Evolutionary conservation across 2,888 invertebrate species (phyloP).

Genomic region (Digitonthophagus gazella): DNA sequence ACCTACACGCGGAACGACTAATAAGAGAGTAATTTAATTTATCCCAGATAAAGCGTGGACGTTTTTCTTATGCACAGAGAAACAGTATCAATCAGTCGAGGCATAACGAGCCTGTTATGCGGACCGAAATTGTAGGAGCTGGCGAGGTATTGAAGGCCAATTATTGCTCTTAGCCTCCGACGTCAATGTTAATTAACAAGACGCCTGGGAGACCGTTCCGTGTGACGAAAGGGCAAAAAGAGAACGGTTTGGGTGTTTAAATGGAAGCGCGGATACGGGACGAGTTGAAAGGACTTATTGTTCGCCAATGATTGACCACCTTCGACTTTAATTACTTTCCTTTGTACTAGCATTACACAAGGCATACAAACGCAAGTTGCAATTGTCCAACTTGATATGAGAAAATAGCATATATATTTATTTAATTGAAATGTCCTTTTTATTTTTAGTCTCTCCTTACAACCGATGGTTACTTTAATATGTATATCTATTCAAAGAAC

Average conservation of each 20-base stretch:
- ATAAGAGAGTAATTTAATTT: constrained; percentile 20
- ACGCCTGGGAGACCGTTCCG: neutral
- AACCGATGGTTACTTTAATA: too few relatives aligned
- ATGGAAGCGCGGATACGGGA: neutral
- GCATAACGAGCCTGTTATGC: neutral
- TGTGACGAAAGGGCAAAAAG: neutral
- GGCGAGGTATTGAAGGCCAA: neutral
- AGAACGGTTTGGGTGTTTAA: constrained; percentile 4
- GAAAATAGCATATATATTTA: neutral
- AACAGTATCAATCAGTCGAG: neutral
- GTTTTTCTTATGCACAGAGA: neutral
- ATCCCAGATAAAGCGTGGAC: constrained; percentile 12
- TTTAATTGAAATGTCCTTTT: neutral
- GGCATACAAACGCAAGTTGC: neutral
- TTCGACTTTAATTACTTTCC: constrained; percentile 8
- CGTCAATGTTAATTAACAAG: neutral
- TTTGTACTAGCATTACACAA: constrained; percentile 4
- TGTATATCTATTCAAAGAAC: neutral
- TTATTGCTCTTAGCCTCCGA: constrained; percentile 5
- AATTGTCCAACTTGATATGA: neutral
- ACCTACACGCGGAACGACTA: constrained; percentile 9
- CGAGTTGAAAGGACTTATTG: neutral
- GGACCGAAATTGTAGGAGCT: neutral
- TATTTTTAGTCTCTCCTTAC: too few relatives aligned
- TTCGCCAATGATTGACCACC: neutral